Evolutionary conservation across 2,113 vertebrate species (phyloP).

Genomic region (Dolichotis patagonum): DNA sequence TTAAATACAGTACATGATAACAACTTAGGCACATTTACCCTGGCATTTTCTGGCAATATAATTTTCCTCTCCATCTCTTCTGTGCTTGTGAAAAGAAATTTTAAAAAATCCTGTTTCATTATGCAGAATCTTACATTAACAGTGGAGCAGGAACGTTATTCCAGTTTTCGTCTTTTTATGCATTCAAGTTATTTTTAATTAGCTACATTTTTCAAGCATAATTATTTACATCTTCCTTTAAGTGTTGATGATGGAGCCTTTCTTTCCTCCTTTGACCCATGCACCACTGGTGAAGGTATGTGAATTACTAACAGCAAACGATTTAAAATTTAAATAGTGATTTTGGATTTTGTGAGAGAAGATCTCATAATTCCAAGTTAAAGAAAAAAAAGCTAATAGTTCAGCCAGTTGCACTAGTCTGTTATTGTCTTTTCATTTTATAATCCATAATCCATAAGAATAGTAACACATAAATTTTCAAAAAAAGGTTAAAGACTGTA

Average conservation of each 20-base stretch:
- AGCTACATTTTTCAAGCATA: slow-evolving; percentile 35
- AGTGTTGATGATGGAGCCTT: background rate
- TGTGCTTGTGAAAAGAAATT: slow-evolving; percentile 56
- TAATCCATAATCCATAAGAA: slow-evolving; percentile 18
- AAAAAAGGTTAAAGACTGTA: slow-evolving; percentile 10
- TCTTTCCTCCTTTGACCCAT: background rate
- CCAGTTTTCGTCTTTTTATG: slow-evolving; percentile 21
- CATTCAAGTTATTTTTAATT: slow-evolving; percentile 40
- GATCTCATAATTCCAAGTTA: background rate
- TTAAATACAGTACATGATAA: slow-evolving; percentile 68
- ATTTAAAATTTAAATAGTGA: slow-evolving; percentile 5
- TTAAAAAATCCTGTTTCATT: slow-evolving; percentile 45
- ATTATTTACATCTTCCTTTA: slow-evolving; percentile 50
- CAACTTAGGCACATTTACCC: slow-evolving; percentile 61
- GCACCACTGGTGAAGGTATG: background rate
- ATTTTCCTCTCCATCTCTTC: slow-evolving; percentile 66
- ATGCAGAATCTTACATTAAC: slow-evolving; percentile 11
- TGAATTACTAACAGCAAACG: background rate
- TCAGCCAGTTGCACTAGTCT: background rate
- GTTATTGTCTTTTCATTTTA: slow-evolving; percentile 9
- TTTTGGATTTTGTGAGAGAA: slow-evolving; percentile 39
- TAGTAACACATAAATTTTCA: background rate
- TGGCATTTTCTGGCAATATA: slow-evolving; percentile 54
- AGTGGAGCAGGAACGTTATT: background rate
- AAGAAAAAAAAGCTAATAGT: background rate